Evolutionary conservation across 1,140 invertebrate species (phyloP), one percentile per base, ranked within the genome.

Genomic region (Carposina sasakii): DNA sequence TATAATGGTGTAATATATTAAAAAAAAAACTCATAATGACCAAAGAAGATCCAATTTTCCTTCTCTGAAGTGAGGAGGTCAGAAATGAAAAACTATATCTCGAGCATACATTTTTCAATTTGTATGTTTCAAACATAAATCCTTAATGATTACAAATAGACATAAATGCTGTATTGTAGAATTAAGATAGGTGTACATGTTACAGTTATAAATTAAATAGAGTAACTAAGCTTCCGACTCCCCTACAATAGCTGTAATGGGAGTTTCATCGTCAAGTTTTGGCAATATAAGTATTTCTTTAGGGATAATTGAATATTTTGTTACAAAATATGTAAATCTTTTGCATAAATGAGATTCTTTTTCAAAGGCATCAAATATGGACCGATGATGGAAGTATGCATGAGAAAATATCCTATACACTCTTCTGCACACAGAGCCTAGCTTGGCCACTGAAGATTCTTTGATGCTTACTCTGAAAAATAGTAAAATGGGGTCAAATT

Each of bases 381-480:
- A 89, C 67, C 95, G 89, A 85, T 99, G 98, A 87, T 99, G 98
- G 78, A 97, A 99, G 82, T 98, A 99, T 20, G 98, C 98, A 87
- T 99, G 98, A 22, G 98, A 99, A 85, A 99, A 99, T 72, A 99
- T 99, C 87, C 98, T 91, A 76, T 99, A 99, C 1, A 99, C 97
- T 69, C 98, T 90, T 61, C 98, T 89, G 85, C 98, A 99, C 3
- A 99, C 97, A 17, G 98, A 99, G 52, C 98, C 98, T 54, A 99
- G 86, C 86, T 99, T 99, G 19, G 96, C 93, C 42, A 99, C 96
- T 13, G 97, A 99, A 15, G 98, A 97, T 75, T 99, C 98, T 83
- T 99, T 99, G 67, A 99, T 99, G 81, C 95, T 98, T 9, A 99
- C 96, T 83, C 97, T 98, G 85, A 61, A 90, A 88, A 56, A 48